Conservation (phyloP, 2,797 vertebrate genomes). For the Numenius phaeopus region DNA sequence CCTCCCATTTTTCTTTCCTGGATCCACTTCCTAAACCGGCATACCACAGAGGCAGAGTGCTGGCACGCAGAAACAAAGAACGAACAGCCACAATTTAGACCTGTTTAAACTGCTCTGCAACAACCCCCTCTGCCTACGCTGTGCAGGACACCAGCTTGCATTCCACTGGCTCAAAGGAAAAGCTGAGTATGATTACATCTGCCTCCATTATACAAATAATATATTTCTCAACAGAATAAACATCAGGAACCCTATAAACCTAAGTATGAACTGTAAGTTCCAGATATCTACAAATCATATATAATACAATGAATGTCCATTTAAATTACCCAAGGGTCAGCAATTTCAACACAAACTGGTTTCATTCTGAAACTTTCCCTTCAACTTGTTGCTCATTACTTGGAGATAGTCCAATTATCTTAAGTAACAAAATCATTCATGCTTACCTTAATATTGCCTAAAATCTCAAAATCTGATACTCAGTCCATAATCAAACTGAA, state of each 20-base stretch:
- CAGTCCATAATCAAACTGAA: not conserved
- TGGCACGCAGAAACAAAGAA: not conserved
- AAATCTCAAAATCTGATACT: not conserved
- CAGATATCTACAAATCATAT: not conserved
- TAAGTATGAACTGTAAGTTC: not conserved
- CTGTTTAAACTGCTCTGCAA: not conserved
- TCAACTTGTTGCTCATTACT: not conserved
- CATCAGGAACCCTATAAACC: not conserved
- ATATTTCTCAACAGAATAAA: not conserved
- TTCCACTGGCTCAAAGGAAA: not conserved
- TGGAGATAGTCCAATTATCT: not conserved
- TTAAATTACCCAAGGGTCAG: not conserved
- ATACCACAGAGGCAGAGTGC: not conserved
- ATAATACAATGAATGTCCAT: not conserved
- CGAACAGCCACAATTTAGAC: fast-evolving
- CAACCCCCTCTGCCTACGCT: not conserved
- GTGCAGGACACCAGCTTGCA: fast-evolving
- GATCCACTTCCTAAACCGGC: not conserved
- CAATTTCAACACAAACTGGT: not conserved
- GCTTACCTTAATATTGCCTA: not conserved
- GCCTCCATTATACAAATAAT: not conserved
- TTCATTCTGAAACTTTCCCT: not conserved
- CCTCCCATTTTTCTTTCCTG: not conserved
- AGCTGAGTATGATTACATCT: not conserved
- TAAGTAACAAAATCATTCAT: not conserved